Conservation (phyloP, 53 echinoderm and acorn worm genomes). For the Stichopus horrens region DNA sequence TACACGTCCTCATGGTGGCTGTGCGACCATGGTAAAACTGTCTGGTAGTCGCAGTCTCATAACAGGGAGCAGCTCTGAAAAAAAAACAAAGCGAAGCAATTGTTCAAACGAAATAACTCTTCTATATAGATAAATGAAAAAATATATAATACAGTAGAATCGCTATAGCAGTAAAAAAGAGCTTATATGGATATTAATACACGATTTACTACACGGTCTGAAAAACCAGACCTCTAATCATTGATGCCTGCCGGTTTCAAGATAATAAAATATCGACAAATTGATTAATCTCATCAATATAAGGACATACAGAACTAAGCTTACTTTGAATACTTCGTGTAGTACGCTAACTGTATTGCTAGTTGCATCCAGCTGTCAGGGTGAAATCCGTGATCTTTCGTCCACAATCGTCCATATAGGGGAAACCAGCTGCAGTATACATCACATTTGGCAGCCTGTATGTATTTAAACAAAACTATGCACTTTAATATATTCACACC, state of each 20-base stretch:
- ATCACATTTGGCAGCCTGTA: slow-evolving; percentile 57
- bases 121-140: too few species aligned
- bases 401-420: slow-evolving; percentile 48
- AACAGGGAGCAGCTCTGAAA: slow-evolving; percentile 69
- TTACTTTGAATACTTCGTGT: slow-evolving; percentile 66
- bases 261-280: too few species aligned
- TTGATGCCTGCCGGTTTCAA: too few species aligned
- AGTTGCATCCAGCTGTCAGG: slow-evolving; percentile 77
- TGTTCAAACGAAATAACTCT: not conserved
- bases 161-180: too few species aligned
- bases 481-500: not conserved
- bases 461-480: not conserved
- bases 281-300: too few species aligned
- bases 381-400: slow-evolving; percentile 62
- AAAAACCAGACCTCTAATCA: too few species aligned
- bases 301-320: not conserved
- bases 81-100: too few species aligned
- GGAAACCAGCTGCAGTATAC: slow-evolving; percentile 47
- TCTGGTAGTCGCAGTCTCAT: slow-evolving; percentile 87
- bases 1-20: slow-evolving; percentile 75
- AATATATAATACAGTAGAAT: too few species aligned
- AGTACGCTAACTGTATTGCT: slow-evolving; percentile 73
- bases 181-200: too few species aligned
- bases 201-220: too few species aligned
- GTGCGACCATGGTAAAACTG: slow-evolving; percentile 91